A percentile compares a stretch with the other conserved stretches of the same genome.
Evolutionary conservation across 1,140 invertebrate genomes (phyloP).

Genomic region (Lepidurus couesii): DNA sequence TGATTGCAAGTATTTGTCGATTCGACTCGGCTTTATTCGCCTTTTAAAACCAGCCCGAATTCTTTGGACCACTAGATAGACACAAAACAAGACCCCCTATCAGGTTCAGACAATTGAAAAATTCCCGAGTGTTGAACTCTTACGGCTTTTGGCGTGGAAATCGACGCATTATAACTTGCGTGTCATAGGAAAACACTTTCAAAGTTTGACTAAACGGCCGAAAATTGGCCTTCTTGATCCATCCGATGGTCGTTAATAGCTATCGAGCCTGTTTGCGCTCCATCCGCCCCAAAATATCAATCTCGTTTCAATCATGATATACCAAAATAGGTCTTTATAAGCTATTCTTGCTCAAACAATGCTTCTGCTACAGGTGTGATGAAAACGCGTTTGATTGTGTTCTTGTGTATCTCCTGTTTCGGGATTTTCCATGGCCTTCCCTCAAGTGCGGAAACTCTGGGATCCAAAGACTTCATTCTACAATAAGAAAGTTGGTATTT

Average conservation of each 20-base stretch:
- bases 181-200: not conserved
- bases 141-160: no score
- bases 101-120: not conserved
- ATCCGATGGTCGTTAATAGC: no score
- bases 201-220: no score
- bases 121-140: not conserved
- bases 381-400: not conserved
- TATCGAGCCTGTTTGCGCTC: no score
- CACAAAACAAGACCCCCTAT: slow-evolving; percentile 16
- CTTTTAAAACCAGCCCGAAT: not conserved
- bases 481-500: not conserved
- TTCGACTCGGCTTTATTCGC: not conserved
- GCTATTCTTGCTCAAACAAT: no score
- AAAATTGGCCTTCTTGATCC: no score
- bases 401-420: not conserved
- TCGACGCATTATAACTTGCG: not conserved
- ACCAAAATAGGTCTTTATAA: no score
- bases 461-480: not conserved
- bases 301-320: no score
- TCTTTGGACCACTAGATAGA: not conserved
- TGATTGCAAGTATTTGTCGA: not conserved
- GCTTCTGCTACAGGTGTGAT: not conserved
- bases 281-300: no score
- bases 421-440: not conserved
- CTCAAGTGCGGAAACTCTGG: not conserved